Evolutionary conservation across 1,140 invertebrate species (phyloP), one percentile per base, ranked within the genome.

Genomic region (Listronotus bonariensis): DNA sequence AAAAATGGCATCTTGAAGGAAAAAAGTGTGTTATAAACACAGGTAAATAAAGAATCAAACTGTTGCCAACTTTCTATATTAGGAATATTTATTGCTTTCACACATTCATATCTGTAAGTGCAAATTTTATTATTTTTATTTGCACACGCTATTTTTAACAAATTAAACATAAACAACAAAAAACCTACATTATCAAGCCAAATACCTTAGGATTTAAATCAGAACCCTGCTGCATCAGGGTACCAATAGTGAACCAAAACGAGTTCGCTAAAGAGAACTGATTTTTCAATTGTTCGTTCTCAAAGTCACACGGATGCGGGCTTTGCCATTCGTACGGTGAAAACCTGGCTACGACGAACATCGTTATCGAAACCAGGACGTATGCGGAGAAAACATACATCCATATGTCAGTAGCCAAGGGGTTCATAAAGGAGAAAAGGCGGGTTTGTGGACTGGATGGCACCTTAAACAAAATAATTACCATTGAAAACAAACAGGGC

Each of bases 371-470:
- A 17, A 92, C 91, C 17, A 91, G 80, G 10, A 90, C 80, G 77
- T 92, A 92, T 34, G 90, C 90, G 0, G 88, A 87, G 8, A 92
- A 77, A 49, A 91, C 87, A 77, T 89, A 92, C 18, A 92, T 78
- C 91, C 91, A 92, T 60, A 95, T 92, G 74, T 92, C 89, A 51
- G 89, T 85, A 1, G 92, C 92, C 62, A 95, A 81, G 0, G 93
- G 93, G 71, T 92, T 88, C 81, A 96, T 87, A 78, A 96, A 96
- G 4, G 92, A 92, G 77, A 95, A 95, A 1, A 95, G 80, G 14
- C 88, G 83, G 0, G 91, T 88, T 45, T 88, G 86, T 62, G 90
- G 88, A 65, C 85, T 85, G 26, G 85, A 85, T 5, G 91, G 90
- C 46, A 79, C 77, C 77, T 79, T 70, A n/a, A 74, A 74, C 9